Base-by-base conservation (phyloP, 2,113 vertebrate species). In the Aphyosemion australe region DNA sequence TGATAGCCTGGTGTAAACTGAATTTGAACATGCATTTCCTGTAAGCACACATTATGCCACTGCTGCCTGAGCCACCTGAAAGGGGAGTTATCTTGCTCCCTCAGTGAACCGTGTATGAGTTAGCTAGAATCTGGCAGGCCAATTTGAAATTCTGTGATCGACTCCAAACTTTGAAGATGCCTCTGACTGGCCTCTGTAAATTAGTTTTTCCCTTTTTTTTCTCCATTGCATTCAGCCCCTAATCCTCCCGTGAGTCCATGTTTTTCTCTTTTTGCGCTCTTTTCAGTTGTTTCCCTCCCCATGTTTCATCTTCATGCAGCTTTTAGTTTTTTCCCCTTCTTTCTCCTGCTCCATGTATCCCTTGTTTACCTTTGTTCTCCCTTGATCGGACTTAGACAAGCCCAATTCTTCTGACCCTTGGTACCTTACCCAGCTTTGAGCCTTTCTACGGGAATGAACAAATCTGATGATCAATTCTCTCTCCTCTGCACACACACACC, bases 381-480 rank as follows among this genome's bases (percentile, higher is more conserved):
- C 85, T 79, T 66, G 81, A 88, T 84, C 66, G 13, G 76, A 80
- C 82, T 76, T 69, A 74, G 69, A 84, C 78, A 65, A 75, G 74
- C 69, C 81, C 67, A 74, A 60, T 85, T 84, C 86, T 69, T 75
- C 61, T 61, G 81, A 84, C 78, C 76, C 77, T 65, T 60, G 58
- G 45, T 76, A 68, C 66, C 50, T 70, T 47, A 67, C 72, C 66
- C 63, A 45, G 74, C 74, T 73, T 86, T 57, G 56, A 74, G 83
- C 52, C 64, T 82, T 92, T 92, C 89, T 83, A 72, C 70, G 0
- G 77, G 68, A 79, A 74, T 85, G 86, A 91, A 81, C 88, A 90
- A 91, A 93, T 89, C 82, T 74, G 78, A 88, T 76, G 82, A 90
- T 90, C 80, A 84, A 82, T 90, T 80, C 82, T 49, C 73, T 62